Evolutionary conservation across 2,797 vertebrate species (phyloP), one percentile per base, ranked within the genome.

Genomic region (Arvicola amphibius): DNA sequence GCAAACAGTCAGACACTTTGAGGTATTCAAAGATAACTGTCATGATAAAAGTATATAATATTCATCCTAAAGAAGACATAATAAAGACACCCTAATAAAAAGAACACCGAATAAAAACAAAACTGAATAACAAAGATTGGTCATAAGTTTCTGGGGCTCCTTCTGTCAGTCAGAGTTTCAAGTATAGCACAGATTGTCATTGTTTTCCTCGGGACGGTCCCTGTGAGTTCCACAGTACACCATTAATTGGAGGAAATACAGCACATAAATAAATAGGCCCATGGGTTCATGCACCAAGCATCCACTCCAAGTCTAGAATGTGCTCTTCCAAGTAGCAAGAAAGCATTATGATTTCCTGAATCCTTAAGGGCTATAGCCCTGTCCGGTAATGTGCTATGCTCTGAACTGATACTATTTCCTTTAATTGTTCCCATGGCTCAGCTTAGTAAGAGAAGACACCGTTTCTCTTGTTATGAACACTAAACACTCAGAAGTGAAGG

Each of bases 1-100:
- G 96, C 95, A 92, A 96, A 69, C 10, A 81, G 48, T 0, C 9
- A 86, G 78, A 83, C 43, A 93, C 29, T 37, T n/a, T 17, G 61
- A 94, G 21, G 13, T 65, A 94, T 51, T 8, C 43, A 40, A 79
- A 83, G 65, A 96, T 90, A 87, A 85, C 61, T 34, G 80, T 7
- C 61, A 34, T 48, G 46, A 95, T 34, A 43, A 84, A 95, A 97
- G 74, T 73, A 65, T 34, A 87, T 11, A 89, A 61, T 23, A 79
- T 11, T 85, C 65, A 12, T 85, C 11, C 16, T 92, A 6, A 95
- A 77, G 87, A 67, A 21, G 94, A 29, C 19, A 43, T 63, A 59
- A n/a, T n/a, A n/a, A n/a, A n/a, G n/a, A n/a, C n/a, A n/a, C n/a
- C 12, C 29, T 53, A 69, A 94, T 91, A 88, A 65, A 95, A 90